Base-by-base conservation (phyloP, 2,888 invertebrate genomes). In the Mermis nigrescens region DNA sequence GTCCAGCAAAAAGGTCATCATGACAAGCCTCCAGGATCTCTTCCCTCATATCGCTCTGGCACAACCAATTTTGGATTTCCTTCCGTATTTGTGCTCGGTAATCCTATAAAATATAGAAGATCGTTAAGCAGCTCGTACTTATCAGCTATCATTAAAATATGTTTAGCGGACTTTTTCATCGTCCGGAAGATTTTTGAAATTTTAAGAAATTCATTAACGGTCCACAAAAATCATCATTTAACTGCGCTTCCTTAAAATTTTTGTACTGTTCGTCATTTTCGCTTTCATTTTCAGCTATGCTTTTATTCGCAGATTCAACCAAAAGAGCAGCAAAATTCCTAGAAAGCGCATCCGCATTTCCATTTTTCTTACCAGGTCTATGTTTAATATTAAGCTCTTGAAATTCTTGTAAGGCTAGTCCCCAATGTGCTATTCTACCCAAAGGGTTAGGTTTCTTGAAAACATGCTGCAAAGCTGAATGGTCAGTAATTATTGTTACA, bases 381-480 rank as follows among this genome's bases (percentile, higher is more conserved):
- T 77, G 74, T 1, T 67, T 62, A 2, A 76, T 67, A 0, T 66
- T 62, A 1, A 76, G 57, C 51, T 76, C 68, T 7, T 4, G 22
- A 59, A 67, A 75, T 1, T 66, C 61, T 60, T 75, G 74, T 0
- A 78, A 59, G n/a, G 67, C 63, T 22, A 77, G 56, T 0, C 73
- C 70, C 77, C 76, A 78, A 46, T 77, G 60, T 0, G 72, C 72
- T 0, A 78, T 61, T 38, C 76, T 61, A 15, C 75, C 74, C 72
- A 4, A 74, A 67, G 61, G 75, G 74, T 2, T 75, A 45, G 0
- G 66, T 64, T 61, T 74, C 2, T 31, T 28, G 1, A 63, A 26
- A 1, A 64, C 46, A 12, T 48, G 52, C 31, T 48, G 38, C 22
- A 63, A 55, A 1, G 64, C 62, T 12, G 55, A 58, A 46, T 64